Conservation (phyloP, 2,113 vertebrate species). For the Mobula birostris region DNA sequence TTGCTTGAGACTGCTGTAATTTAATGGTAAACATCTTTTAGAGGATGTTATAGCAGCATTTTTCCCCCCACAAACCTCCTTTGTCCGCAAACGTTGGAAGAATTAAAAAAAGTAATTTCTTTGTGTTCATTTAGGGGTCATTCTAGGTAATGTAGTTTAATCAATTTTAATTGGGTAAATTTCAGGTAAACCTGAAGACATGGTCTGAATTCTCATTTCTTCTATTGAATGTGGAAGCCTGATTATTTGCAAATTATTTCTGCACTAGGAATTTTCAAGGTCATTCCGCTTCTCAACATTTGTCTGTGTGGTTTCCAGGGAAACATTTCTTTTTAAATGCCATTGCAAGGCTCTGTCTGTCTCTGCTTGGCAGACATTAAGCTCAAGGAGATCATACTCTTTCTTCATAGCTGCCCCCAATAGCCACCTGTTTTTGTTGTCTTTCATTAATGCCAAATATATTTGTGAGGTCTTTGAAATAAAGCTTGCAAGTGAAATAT, state of each 20-base stretch:
- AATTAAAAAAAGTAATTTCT: neutral
- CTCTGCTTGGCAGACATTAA: constrained; percentile 11
- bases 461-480: neutral
- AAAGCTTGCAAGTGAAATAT: neutral
- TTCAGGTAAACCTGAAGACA: neutral
- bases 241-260: constrained; percentile 26
- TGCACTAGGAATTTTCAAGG: constrained; percentile 6
- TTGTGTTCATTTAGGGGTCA: neutral
- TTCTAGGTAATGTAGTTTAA: neutral
- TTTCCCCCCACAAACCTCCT: neutral
- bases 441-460: neutral
- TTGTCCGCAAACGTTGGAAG: neutral
- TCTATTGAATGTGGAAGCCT: neutral
- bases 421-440: neutral
- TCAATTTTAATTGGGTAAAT: neutral
- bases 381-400: neutral
- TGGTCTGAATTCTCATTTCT: neutral
- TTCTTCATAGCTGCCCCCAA: neutral
- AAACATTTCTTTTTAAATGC: constrained; percentile 14
- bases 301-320: constrained; percentile 32
- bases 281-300: constrained; percentile 13
- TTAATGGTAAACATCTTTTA: neutral
- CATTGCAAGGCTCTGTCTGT: neutral
- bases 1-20: neutral
- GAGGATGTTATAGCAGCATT: neutral